Conservation (phyloP, 37 sponge, comb jelly and placozoan species). For the Eunapius fragilis region DNA sequence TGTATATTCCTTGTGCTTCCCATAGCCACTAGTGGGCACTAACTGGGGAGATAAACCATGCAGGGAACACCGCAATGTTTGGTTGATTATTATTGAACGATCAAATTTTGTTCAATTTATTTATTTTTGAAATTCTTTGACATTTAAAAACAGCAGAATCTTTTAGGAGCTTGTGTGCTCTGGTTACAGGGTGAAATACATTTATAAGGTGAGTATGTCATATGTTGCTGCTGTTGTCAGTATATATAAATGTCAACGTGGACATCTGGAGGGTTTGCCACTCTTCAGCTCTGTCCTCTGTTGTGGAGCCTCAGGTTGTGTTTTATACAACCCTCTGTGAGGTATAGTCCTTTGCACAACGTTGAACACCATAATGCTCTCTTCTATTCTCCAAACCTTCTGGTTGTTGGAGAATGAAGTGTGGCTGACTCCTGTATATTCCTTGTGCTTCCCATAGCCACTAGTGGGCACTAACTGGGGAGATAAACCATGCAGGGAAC, state of each 20-base stretch:
- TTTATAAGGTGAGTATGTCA: too few relatives aligned
- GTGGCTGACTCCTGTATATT: constrained; percentile 54
- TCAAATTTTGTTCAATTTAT: too few relatives aligned
- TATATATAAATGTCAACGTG: too few relatives aligned
- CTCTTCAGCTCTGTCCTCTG: constrained; percentile 21
- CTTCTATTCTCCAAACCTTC: not conserved
- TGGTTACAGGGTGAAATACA: too few relatives aligned
- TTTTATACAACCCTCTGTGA: not conserved
- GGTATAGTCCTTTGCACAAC: constrained; percentile 27
- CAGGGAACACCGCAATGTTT: not conserved
- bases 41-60: constrained; percentile 29
- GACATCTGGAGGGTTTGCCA: not conserved
- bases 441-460: constrained; percentile 29
- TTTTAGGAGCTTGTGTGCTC: too few relatives aligned
- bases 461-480: not conserved
- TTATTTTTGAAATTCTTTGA: too few relatives aligned
- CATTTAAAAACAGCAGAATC: too few relatives aligned
- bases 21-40: constrained; percentile 15
- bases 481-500: not conserved
- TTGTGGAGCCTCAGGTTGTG: constrained; percentile 7
- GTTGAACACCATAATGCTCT: not conserved
- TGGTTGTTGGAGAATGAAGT: not conserved
- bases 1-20: too few relatives aligned
- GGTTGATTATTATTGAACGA: too few relatives aligned
- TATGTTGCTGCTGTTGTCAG: not conserved